A percentile compares a stretch with the other conserved stretches of the same genome.
Evolutionary conservation across 2,113 vertebrate genomes (phyloP).

Genomic region (Stegastes partitus): DNA sequence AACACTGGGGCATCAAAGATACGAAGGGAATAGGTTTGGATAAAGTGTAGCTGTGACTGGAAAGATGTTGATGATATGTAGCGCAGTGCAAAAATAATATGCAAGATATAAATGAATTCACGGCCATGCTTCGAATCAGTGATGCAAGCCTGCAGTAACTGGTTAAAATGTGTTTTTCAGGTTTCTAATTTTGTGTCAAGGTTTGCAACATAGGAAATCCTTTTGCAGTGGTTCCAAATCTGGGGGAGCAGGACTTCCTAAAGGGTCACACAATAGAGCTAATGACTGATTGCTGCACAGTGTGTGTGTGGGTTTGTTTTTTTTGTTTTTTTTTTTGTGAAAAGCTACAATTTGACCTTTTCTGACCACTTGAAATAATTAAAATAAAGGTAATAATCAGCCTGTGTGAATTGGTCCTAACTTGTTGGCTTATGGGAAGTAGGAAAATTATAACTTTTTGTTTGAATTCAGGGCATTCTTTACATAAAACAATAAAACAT

Average conservation of each 20-base stretch:
- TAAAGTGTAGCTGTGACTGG: background rate
- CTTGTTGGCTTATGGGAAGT: no score
- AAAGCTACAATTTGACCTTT: background rate
- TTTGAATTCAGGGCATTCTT: no score
- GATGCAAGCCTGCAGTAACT: background rate
- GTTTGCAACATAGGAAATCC: no score
- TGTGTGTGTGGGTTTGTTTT: no score
- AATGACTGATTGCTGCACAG: no score
- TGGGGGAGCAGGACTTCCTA: no score
- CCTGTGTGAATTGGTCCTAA: no score
- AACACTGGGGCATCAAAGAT: conserved; percentile 10
- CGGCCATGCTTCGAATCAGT: background rate
- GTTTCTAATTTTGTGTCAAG: background rate
- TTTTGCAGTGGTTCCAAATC: no score
- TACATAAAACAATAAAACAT: no score
- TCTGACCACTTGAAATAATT: background rate
- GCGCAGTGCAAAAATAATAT: background rate
- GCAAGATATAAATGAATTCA: background rate
- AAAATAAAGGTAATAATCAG: background rate
- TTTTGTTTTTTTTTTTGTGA: no score
- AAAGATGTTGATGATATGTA: background rate
- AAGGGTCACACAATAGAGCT: background rate
- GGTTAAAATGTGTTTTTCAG: background rate
- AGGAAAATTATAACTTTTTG: no score
- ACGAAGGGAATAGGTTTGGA: background rate